A percentile compares a stretch with the other conserved stretches of the same genome.
These are phyloP conservation scores for Acomys russatus DNA, from an alignment of 2,797 vertebrate genomes.

Conservation along the genomic window DNA sequence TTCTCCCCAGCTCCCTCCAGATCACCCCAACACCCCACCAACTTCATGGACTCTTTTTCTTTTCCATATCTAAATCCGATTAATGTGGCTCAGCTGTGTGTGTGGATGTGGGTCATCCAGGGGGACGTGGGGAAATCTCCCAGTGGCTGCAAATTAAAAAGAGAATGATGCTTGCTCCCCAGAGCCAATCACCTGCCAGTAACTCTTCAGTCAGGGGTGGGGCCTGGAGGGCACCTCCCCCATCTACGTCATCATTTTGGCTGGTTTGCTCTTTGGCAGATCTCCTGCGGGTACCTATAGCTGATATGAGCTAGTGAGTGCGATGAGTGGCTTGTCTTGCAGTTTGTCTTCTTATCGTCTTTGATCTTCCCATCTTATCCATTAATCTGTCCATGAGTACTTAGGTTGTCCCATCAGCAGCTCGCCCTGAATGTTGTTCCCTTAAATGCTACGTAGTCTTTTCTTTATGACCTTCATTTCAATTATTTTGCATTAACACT, in stretches of 20 bases:
- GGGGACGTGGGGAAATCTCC: not conserved
- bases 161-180: not conserved
- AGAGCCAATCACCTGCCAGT: not conserved
- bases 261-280: not conserved
- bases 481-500: not conserved
- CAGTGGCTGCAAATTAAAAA: not conserved
- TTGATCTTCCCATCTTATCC: not conserved
- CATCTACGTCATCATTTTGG: not conserved
- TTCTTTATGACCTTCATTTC: not conserved
- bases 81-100: not conserved
- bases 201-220: not conserved
- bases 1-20: not conserved
- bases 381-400: not conserved
- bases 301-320: not conserved
- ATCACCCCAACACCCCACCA: rapidly evolving
- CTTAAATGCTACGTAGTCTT: not conserved
- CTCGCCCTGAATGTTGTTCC: not conserved
- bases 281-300: not conserved
- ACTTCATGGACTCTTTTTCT: not conserved
- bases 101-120: not conserved
- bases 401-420: not conserved
- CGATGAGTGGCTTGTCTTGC: not conserved
- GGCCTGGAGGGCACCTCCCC: not conserved
- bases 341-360: not conserved
- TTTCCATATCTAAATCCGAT: not conserved